Evolutionary conservation across 1,140 invertebrate genomes (phyloP).

Genomic region (Ditylenchus dipsaci): DNA sequence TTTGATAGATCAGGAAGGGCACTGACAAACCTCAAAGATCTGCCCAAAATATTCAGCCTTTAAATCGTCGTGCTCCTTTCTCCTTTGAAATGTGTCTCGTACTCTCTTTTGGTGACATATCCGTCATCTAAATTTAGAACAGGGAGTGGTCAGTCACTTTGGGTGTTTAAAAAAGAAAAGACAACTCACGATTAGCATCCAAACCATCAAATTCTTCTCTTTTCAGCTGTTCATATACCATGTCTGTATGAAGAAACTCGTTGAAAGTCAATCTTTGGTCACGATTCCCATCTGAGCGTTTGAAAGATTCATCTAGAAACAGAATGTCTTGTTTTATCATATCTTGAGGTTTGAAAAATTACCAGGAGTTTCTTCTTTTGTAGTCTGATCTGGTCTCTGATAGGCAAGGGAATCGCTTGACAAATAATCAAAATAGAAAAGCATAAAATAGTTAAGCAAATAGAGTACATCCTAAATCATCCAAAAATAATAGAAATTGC

Average conservation of each 20-base stretch:
- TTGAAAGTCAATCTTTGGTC: conserved; percentile 15
- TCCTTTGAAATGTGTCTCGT: conserved; percentile 26
- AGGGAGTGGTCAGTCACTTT: background rate
- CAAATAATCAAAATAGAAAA: background rate
- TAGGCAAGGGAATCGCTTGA: conserved; percentile 11
- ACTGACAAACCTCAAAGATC: conserved; percentile 22
- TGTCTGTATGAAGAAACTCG: conserved; percentile 27
- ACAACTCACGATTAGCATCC: conserved; percentile 16
- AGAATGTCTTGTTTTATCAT: background rate
- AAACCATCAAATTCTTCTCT: conserved; percentile 27
- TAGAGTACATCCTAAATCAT: too few species aligned
- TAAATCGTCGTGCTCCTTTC: conserved; percentile 12
- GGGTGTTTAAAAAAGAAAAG: background rate
- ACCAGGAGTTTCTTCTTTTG: conserved; percentile 12
- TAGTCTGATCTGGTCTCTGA: conserved; percentile 11
- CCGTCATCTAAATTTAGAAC: conserved; percentile 23
- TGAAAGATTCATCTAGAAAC: conserved; percentile 27
- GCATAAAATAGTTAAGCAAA: background rate
- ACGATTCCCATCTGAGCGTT: conserved; percentile 5
- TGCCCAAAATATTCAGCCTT: conserved; percentile 31
- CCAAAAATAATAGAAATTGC: too few species aligned
- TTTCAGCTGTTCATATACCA: conserved; percentile 28
- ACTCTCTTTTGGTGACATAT: conserved; percentile 21
- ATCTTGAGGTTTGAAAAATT: background rate
- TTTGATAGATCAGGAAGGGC: background rate